A percentile compares a stretch with the other conserved stretches of the same genome.
phyloP scores from a whole-genome alignment of 2,113 vertebrate genomes.

The Cyprinodon variegatus region DNA sequence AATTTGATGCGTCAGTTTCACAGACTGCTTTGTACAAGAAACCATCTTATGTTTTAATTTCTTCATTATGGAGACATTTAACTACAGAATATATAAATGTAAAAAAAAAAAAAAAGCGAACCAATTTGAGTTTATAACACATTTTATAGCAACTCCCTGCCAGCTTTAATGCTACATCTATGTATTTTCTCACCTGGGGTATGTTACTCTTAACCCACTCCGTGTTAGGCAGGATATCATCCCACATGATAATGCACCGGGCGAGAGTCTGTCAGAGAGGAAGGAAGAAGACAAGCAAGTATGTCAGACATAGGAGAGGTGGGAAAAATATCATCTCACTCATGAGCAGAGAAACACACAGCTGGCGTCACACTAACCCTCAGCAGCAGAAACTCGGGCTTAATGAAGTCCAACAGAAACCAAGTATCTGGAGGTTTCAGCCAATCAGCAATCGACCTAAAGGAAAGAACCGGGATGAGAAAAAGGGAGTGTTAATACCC shows the following conservation, averaged over 20 bases:
- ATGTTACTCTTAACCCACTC: conserved; percentile 98
- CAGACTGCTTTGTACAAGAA: too few relatives aligned
- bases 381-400: conserved; percentile 95
- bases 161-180: neutral
- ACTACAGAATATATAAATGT: too few relatives aligned
- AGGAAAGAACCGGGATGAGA: conserved; percentile 42
- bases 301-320: conserved; percentile 12
- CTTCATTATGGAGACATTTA: too few relatives aligned
- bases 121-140: neutral
- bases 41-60: too few relatives aligned
- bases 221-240: conserved; percentile 93
- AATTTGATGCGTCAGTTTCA: too few relatives aligned
- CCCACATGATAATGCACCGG: conserved; percentile 97
- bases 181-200: conserved; percentile 85
- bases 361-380: conserved; percentile 81
- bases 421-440: conserved; percentile 96
- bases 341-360: conserved; percentile 14
- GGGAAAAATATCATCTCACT: neutral
- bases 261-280: conserved; percentile 85
- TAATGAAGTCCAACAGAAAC: conserved; percentile 97
- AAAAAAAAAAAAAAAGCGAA: neutral
- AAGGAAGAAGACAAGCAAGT: neutral
- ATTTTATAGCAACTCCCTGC: neutral
- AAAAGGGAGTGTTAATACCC: conserved; percentile 56
- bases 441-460: conserved; percentile 96